Evolutionary conservation across 1,140 invertebrate species (phyloP).

Genomic region (Laodelphax striatellus): DNA sequence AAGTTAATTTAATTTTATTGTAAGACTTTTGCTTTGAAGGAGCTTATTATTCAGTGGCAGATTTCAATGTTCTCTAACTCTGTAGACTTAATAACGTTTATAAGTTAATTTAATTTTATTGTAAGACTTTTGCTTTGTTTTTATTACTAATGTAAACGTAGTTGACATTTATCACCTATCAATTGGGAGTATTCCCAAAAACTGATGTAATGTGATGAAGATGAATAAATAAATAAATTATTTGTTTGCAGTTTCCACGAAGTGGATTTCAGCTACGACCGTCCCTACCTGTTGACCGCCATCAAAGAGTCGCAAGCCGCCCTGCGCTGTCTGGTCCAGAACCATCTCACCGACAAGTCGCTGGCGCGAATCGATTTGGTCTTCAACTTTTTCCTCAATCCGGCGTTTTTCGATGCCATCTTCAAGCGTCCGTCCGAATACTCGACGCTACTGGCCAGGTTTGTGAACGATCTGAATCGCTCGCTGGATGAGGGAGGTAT

Average conservation of each 20-base stretch:
- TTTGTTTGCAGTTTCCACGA: conserved; percentile 26
- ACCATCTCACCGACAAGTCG: conserved; percentile 80
- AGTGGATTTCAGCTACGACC: conserved; percentile 82
- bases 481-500: conserved; percentile 62
- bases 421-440: conserved; percentile 61
- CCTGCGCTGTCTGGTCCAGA: conserved; percentile 59
- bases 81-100: too few species aligned
- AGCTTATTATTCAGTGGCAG: too few species aligned
- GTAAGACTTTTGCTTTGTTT: too few species aligned
- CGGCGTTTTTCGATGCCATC: conserved; percentile 61
- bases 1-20: too few species aligned
- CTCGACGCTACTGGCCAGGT: conserved; percentile 47
- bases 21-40: too few species aligned
- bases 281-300: conserved; percentile 55
- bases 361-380: conserved; percentile 68
- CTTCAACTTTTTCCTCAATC: conserved; percentile 66
- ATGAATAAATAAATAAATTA: too few species aligned
- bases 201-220: too few species aligned
- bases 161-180: too few species aligned
- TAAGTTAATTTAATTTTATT: too few species aligned
- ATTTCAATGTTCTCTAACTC: too few species aligned
- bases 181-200: too few species aligned
- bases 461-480: conserved; percentile 66
- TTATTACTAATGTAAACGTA: too few species aligned
- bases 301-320: conserved; percentile 54